phyloP scores from a whole-genome alignment of 2,888 invertebrate genomes.

The Drosophila hamatofila region DNA sequence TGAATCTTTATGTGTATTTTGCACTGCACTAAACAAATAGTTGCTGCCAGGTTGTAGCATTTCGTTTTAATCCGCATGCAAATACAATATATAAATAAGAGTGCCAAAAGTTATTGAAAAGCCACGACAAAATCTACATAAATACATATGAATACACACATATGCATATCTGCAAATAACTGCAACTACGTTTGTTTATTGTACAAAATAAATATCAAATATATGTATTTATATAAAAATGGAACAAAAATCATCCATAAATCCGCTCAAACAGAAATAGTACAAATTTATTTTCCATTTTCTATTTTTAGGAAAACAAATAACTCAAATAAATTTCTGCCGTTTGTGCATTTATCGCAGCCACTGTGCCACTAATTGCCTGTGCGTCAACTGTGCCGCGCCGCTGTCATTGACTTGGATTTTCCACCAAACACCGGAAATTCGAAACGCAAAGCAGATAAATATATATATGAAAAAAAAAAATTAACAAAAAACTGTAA shows the following conservation, averaged over 20 bases:
- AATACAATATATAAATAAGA: conserved; percentile 27
- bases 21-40: conserved; percentile 28
- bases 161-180: conserved; percentile 23
- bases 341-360: conserved; percentile 17
- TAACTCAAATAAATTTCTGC: conserved; percentile 3
- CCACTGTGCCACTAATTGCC: conserved; percentile 46
- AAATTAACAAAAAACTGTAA: not conserved
- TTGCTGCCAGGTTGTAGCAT: conserved; percentile 9
- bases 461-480: not conserved
- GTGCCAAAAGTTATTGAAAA: conserved; percentile 14
- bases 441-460: conserved; percentile 35
- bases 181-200: conserved; percentile 6
- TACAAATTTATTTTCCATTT: conserved; percentile 1
- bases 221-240: not conserved
- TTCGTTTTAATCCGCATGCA: conserved; percentile 14
- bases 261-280: conserved; percentile 19
- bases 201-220: conserved; percentile 29
- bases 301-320: not conserved
- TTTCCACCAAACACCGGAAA: conserved; percentile 55
- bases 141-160: not conserved
- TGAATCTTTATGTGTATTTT: not conserved
- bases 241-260: conserved; percentile 16
- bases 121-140: conserved; percentile 11
- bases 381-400: conserved; percentile 22
- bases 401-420: conserved; percentile 50